Evolutionary conservation across 2,113 vertebrate species (phyloP).

Genomic region (Eupsittula cactorum): DNA sequence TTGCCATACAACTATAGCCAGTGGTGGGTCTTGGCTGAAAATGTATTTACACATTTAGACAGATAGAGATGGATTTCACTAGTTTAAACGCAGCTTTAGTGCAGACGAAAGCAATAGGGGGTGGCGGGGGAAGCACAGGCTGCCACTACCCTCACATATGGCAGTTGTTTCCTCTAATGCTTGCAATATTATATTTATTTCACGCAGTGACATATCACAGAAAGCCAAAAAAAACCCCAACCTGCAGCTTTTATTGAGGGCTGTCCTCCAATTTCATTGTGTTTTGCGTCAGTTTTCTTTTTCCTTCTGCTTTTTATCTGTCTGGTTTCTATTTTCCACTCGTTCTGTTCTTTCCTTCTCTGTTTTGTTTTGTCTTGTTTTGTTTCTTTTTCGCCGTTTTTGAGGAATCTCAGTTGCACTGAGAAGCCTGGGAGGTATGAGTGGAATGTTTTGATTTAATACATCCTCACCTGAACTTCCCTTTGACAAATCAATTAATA

Average conservation of each 20-base stretch:
- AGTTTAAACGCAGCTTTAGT: slow-evolving; percentile 59
- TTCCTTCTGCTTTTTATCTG: slow-evolving; percentile 44
- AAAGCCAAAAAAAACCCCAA: background rate
- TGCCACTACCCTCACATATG: slow-evolving; percentile 65
- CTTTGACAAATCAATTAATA: slow-evolving; percentile 64
- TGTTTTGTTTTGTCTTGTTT: slow-evolving; percentile 34
- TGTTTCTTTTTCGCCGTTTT: slow-evolving; percentile 3
- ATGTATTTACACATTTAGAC: slow-evolving; percentile 35
- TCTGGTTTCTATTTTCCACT: slow-evolving; percentile 40
- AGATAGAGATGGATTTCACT: slow-evolving; percentile 59
- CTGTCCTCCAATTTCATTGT: slow-evolving; percentile 18
- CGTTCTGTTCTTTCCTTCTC: background rate
- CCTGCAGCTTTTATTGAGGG: slow-evolving; percentile 23
- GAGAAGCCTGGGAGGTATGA: slow-evolving; percentile 60
- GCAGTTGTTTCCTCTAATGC: slow-evolving; percentile 55
- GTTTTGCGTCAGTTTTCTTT: slow-evolving; percentile 23
- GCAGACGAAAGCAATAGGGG: slow-evolving; percentile 47
- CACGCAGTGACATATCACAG: slow-evolving; percentile 3
- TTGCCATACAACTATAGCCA: slow-evolving; percentile 32
- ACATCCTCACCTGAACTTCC: slow-evolving; percentile 29
- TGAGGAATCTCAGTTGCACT: slow-evolving; percentile 52
- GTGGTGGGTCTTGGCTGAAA: slow-evolving; percentile 61
- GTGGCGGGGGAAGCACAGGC: slow-evolving; percentile 17
- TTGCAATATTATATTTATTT: slow-evolving; percentile 44
- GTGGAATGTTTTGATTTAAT: slow-evolving; percentile 73